Evolutionary conservation across 2,888 invertebrate species (phyloP), one percentile per base, ranked within the genome.

Genomic region (Steinernema carpocapsae): DNA sequence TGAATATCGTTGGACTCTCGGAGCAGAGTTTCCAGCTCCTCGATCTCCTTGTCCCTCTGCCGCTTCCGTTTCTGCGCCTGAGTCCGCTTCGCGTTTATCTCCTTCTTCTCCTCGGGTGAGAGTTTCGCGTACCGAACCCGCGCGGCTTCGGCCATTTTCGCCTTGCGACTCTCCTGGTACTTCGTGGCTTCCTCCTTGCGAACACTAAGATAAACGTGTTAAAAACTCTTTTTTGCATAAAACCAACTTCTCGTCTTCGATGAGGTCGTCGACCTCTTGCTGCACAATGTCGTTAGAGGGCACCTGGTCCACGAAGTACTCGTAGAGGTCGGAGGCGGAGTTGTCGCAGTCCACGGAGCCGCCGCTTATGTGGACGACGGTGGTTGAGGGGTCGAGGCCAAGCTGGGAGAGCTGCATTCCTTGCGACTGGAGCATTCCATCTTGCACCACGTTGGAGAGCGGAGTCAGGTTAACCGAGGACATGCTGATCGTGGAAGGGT

Each of bases 11-110:
- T 64, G 4, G 72, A 64, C 19, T 56, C 45, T 1, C 48, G 59
- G 1, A 73, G 59, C 24, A 77, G 45, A 19, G 71, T 72, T n/a
- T 77, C 77, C 26, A 77, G 73, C 37, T 77, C 75, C 43, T 48
- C 26, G 37, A 72, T 64, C 42, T 76, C 76, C 46, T 45, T 71
- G 14, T 76, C 74, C 7, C 64, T 22, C 51, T 74, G 76, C 26
- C 76, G 42, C 26, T 71, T 56, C 24, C 42, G 48, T 70, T 76
- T 74, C 45, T 74, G 32, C 70, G 45, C 56, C 26, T 74, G 71
- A 12, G 52, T 73, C 37, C 76, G 45, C 12, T 51, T 51, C 17
- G 43, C 43, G 42, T 74, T 74, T 14, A 74, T 71, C 71, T 51
- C 59, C 45, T 51, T 52, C 51, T 56, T 51, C 24, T 74, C 37